Conservation (phyloP, 2,888 invertebrate genomes). For the Netelia melanura region DNA sequence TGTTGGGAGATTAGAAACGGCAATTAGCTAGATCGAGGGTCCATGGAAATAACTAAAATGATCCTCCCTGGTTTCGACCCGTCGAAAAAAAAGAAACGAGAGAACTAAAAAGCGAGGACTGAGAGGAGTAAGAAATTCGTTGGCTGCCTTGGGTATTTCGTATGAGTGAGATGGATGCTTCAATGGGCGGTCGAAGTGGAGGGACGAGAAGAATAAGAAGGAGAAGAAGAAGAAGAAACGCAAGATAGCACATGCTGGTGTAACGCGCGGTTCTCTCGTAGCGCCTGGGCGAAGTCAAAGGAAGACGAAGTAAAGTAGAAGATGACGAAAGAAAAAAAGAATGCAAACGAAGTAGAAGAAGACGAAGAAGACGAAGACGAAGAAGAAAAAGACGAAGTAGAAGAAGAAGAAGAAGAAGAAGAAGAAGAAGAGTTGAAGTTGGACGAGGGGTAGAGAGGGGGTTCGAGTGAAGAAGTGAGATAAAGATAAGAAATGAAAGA, state of each 20-base stretch:
- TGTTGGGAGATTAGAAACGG: not conserved
- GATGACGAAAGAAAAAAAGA: slow-evolving; percentile 62
- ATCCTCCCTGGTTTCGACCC: not conserved
- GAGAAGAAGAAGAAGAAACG: slow-evolving; percentile 41
- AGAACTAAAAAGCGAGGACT: not conserved
- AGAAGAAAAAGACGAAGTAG: slow-evolving; percentile 62
- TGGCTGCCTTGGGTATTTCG: not conserved
- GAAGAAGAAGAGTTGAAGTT: slow-evolving; percentile 67
- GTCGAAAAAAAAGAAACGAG: not conserved
- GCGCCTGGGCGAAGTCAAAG: slow-evolving; percentile 15
- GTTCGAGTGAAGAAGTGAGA: slow-evolving; percentile 68
- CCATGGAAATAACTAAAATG: not conserved
- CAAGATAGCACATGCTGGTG: slow-evolving; percentile 22
- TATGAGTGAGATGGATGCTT: slow-evolving; percentile 60
- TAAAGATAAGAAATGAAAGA: slow-evolving; percentile 66
- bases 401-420: slow-evolving; percentile 57
- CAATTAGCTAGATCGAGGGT: not conserved
- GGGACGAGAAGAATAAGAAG: slow-evolving; percentile 15
- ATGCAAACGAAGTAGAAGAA: slow-evolving; percentile 51
- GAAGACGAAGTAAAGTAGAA: slow-evolving; percentile 30
- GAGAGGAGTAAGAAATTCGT: slow-evolving; percentile 8
- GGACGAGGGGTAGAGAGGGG: slow-evolving; percentile 68
- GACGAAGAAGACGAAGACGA: slow-evolving; percentile 41
- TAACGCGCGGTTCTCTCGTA: slow-evolving; percentile 16
- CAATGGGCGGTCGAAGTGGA: slow-evolving; percentile 36